These are phyloP conservation scores for Ataeniobius toweri DNA, from an alignment of 2,797 vertebrate species.

Conservation along the genomic window DNA sequence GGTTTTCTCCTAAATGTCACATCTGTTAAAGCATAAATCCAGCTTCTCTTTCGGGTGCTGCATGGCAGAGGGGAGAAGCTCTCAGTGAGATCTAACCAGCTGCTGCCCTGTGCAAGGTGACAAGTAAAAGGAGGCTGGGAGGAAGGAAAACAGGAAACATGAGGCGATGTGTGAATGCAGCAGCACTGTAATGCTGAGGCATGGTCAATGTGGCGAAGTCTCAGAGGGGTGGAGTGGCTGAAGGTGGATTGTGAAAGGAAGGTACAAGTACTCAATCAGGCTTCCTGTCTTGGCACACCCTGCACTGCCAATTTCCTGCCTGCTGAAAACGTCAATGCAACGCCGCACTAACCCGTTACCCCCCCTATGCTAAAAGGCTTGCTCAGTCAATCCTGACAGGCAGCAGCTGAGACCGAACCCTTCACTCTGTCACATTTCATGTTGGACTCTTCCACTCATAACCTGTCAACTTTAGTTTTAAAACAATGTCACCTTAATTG, in stretches of 20 bases:
- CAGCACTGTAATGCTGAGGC: slow-evolving; percentile 25
- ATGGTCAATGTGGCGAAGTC: slow-evolving; percentile 33
- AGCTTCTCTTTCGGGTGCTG: not conserved
- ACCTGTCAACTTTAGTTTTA: not conserved
- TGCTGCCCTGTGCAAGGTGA: not conserved
- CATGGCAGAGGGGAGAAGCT: not conserved
- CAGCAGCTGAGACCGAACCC: slow-evolving; percentile 35
- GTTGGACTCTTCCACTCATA: slow-evolving; percentile 21
- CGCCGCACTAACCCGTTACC: not conserved
- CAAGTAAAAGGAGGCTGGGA: slow-evolving; percentile 8
- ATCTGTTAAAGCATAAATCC: slow-evolving; percentile 10
- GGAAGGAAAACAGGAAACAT: slow-evolving; percentile 52
- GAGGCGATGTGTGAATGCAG: slow-evolving; percentile 26
- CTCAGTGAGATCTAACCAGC: slow-evolving; percentile 5
- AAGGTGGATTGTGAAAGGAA: not conserved
- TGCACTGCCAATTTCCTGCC: slow-evolving; percentile 76
- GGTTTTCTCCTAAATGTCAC: not conserved
- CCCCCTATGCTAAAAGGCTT: slow-evolving; percentile 22
- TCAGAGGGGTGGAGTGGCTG: slow-evolving; percentile 25
- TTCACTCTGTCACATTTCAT: slow-evolving; percentile 45
- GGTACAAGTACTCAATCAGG: slow-evolving; percentile 52
- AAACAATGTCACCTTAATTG: not conserved
- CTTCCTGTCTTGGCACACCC: slow-evolving; percentile 79
- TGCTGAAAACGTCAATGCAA: slow-evolving; percentile 48
- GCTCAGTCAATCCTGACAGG: slow-evolving; percentile 63